phyloP scores from a whole-genome alignment of 2,888 invertebrate genomes.

The Plutella xylostella region DNA sequence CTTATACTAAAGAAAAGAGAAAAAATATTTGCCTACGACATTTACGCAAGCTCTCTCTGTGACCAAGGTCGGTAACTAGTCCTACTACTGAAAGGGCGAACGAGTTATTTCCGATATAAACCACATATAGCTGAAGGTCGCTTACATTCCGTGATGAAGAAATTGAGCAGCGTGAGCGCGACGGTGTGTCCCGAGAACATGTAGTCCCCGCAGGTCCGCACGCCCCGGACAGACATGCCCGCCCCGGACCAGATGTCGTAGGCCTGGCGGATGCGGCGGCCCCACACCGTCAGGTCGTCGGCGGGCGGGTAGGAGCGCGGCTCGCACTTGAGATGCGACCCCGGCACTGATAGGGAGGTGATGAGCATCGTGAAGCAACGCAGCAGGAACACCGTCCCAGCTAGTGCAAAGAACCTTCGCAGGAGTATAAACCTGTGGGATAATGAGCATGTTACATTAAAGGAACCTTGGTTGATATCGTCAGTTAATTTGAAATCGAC shows the following conservation, averaged over 20 bases:
- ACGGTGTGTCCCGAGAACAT: conserved; percentile 99
- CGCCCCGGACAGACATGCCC: conserved; percentile 97
- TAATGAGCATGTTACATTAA: too few species aligned
- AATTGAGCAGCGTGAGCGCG: conserved; percentile 95
- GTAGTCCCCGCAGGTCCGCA: conserved; percentile 98
- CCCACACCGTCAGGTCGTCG: conserved; percentile 70
- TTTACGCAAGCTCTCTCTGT: too few species aligned
- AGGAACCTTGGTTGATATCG: too few species aligned
- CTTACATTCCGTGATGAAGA: conserved; percentile 99
- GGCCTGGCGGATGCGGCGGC: conserved; percentile 74
- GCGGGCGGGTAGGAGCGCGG: conserved; percentile 81
- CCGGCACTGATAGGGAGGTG: conserved; percentile 99
- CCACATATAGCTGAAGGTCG: too few species aligned
- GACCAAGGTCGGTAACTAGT: too few species aligned
- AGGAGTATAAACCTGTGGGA: conserved; percentile 94
- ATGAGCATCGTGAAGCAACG: conserved; percentile 99
- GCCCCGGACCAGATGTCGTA: conserved; percentile 97
- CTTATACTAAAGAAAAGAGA: too few species aligned
- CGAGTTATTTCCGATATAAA: too few species aligned
- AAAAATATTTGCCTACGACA: too few species aligned
- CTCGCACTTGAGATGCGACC: conserved; percentile 94
- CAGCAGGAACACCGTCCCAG: conserved; percentile 96
- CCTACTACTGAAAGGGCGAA: too few species aligned
- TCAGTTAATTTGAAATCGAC: too few species aligned
- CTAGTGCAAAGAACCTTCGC: conserved; percentile 94